Evolutionary conservation across 2,113 vertebrate species (phyloP).

Genomic region (Phalacrocorax pelagicus): DNA sequence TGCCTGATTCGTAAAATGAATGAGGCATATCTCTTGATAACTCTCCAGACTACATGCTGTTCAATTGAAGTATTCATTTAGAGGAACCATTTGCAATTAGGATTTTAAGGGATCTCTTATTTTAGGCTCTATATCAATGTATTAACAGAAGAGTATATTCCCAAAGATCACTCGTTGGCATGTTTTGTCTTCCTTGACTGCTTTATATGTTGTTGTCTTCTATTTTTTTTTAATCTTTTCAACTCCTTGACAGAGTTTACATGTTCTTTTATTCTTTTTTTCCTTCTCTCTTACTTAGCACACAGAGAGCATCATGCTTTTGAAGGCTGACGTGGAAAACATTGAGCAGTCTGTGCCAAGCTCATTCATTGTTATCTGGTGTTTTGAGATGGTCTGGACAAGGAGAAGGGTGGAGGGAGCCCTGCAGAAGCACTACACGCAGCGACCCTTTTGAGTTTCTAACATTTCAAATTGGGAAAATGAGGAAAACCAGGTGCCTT

Average conservation of each 20-base stretch:
- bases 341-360: slow-evolving; percentile 73
- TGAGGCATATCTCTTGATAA: neutral
- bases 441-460: slow-evolving; percentile 51
- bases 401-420: slow-evolving; percentile 61
- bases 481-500: neutral
- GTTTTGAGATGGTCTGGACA: slow-evolving; percentile 60
- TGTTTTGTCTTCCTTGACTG: neutral
- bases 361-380: slow-evolving; percentile 34
- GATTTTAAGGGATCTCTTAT: neutral
- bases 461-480: slow-evolving; percentile 38
- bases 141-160: neutral
- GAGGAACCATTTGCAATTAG: neutral
- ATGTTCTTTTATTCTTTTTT: neutral
- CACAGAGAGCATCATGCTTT: slow-evolving; percentile 95
- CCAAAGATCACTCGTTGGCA: neutral
- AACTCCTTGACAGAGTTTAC: neutral
- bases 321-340: slow-evolving; percentile 88
- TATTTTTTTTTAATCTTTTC: neutral
- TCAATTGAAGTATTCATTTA: neutral
- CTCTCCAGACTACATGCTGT: neutral
- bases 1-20: neutral
- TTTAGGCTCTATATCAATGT: neutral
- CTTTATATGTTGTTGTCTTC: neutral
- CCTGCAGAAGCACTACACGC: slow-evolving; percentile 12
- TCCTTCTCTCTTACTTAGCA: slow-evolving; percentile 77